phyloP scores from a whole-genome alignment of 2,888 invertebrate species.

The Hololepta plana region DNA sequence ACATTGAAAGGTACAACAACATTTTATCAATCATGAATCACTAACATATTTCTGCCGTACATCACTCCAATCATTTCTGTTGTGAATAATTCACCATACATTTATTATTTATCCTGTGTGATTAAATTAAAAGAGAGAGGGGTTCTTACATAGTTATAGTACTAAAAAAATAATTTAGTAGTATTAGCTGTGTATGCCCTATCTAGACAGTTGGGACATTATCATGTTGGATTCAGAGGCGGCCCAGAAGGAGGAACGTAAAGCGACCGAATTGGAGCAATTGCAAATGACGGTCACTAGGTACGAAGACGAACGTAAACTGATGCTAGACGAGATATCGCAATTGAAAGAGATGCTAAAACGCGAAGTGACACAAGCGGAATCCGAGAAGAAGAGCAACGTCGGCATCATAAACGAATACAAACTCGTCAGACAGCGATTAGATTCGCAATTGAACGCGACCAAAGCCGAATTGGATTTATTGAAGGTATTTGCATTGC shows the following conservation, averaged over 20 bases:
- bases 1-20: conserved; percentile 46
- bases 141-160: no score
- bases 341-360: conserved; percentile 62
- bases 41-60: not conserved
- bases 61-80: no score
- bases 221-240: conserved; percentile 34
- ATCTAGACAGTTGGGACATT: conserved; percentile 28
- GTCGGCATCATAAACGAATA: conserved; percentile 78
- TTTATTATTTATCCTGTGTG: no score
- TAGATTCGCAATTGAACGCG: conserved; percentile 62
- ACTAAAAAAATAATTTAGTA: no score
- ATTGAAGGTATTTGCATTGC: conserved; percentile 51
- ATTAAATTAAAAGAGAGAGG: no score
- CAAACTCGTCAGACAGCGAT: conserved; percentile 75
- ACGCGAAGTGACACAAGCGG: conserved; percentile 53
- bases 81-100: no score
- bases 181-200: no score
- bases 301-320: conserved; percentile 43
- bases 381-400: conserved; percentile 54
- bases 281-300: conserved; percentile 38
- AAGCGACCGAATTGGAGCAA: conserved; percentile 37
- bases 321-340: conserved; percentile 27
- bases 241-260: conserved; percentile 37
- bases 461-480: conserved; percentile 40
- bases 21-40: conserved; percentile 5